Evolutionary conservation across 2,113 vertebrate genomes (phyloP).

Genomic region (Nesoenas mayeri): DNA sequence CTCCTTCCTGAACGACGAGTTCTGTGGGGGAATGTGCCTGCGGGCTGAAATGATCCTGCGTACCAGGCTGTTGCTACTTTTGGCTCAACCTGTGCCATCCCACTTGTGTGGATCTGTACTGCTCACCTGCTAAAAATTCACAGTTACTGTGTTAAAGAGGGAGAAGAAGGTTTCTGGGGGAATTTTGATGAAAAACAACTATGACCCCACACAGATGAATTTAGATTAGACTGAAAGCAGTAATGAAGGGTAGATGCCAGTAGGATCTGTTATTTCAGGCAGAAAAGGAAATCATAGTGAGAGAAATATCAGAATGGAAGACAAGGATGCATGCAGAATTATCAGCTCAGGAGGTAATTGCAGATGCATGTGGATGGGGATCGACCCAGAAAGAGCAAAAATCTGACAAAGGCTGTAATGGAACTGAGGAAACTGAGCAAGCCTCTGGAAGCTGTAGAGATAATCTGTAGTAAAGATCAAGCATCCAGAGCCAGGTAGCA

Average conservation of each 20-base stretch:
- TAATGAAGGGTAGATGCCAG: not conserved
- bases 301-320: conserved; percentile 14
- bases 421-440: not conserved
- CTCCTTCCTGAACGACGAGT: not conserved
- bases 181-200: not conserved
- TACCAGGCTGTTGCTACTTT: conserved; percentile 33
- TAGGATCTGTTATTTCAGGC: conserved; percentile 42
- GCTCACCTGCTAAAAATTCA: conserved; percentile 45
- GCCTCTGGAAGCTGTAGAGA: not conserved
- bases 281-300: conserved; percentile 8
- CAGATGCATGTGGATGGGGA: not conserved
- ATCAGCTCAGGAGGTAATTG: conserved; percentile 15
- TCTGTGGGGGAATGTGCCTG: not conserved
- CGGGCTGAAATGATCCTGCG: not conserved
- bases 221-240: conserved; percentile 4
- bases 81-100: conserved; percentile 34
- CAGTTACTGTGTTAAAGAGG: not conserved
- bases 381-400: not conserved
- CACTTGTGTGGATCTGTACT: not conserved
- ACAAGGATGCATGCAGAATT: conserved; percentile 21
- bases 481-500: not conserved
- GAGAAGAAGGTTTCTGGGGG: not conserved
- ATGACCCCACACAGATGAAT: conserved; percentile 32
- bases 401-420: not conserved
- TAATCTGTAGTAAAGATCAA: not conserved